Evolutionary conservation across 2,113 vertebrate genomes (phyloP).

Genomic region (Nyctereutes procyonoides): DNA sequence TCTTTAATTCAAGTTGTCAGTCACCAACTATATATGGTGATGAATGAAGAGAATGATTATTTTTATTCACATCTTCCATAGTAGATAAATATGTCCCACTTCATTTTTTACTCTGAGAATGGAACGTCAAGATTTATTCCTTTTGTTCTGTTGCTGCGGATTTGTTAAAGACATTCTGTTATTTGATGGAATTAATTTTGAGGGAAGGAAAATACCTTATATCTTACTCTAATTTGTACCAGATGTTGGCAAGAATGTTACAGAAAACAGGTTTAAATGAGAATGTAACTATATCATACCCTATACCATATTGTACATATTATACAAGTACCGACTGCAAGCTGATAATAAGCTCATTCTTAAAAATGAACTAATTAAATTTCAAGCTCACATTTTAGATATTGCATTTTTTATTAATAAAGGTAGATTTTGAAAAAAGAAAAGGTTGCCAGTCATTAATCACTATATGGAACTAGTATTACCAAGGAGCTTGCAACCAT

Average conservation of each 20-base stretch:
- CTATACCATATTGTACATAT: too few species aligned
- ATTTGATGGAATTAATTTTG: constrained; percentile 33
- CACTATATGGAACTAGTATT: neutral
- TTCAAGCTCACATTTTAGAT: neutral
- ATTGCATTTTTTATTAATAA: neutral
- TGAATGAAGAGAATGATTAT: neutral
- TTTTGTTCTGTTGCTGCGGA: neutral
- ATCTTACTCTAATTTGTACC: constrained; percentile 38
- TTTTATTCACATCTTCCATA: neutral
- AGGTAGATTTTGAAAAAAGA: neutral
- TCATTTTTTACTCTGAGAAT: neutral
- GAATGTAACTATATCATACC: neutral
- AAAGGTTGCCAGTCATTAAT: neutral
- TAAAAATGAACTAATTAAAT: neutral
- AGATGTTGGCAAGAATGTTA: neutral
- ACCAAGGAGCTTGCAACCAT: neutral
- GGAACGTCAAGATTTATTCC: neutral
- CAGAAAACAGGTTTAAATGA: neutral
- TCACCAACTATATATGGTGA: neutral
- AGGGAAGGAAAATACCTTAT: neutral
- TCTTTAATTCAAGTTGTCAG: constrained; percentile 28
- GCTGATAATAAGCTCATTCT: neutral
- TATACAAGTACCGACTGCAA: neutral
- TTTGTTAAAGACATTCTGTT: constrained; percentile 4
- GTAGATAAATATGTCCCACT: neutral